Evolutionary conservation across 2,888 invertebrate genomes (phyloP).

Genomic region (Melinaea marsaeus): DNA sequence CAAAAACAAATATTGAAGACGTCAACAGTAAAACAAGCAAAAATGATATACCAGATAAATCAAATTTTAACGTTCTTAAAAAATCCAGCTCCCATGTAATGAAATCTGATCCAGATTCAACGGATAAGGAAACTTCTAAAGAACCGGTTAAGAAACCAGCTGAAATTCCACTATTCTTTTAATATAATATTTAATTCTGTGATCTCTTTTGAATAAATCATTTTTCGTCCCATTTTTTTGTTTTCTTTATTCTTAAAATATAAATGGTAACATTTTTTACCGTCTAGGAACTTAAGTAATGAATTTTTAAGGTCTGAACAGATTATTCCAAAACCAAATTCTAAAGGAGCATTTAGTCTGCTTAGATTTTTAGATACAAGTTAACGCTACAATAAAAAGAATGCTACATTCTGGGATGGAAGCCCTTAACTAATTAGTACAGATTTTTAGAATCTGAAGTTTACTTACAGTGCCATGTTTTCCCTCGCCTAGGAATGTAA

Average conservation of each 20-base stretch:
- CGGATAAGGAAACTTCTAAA: constrained; percentile 12
- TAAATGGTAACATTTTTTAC: no score
- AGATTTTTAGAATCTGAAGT: background rate
- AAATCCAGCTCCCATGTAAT: constrained; percentile 22
- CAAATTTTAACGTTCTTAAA: constrained; percentile 31
- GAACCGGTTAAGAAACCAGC: background rate
- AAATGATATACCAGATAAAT: constrained; percentile 12
- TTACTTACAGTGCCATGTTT: constrained; percentile 89
- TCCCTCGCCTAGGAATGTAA: constrained; percentile 92
- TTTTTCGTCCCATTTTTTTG: no score
- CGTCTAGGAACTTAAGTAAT: no score
- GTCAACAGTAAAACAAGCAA: background rate
- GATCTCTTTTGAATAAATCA: no score
- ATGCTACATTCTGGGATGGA: background rate
- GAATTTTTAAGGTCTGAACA: no score
- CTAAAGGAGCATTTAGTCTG: no score
- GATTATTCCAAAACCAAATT: no score
- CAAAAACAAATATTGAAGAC: background rate
- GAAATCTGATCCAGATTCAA: constrained; percentile 4
- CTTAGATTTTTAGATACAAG: no score
- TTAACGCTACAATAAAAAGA: background rate
- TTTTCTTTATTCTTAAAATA: no score
- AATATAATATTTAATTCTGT: constrained; percentile 7
- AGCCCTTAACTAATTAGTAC: background rate
- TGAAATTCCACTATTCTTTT: constrained; percentile 7